Evolutionary conservation across 1,140 invertebrate species (phyloP), one percentile per base, ranked within the genome.

Genomic region (Phocides pigmalion): DNA sequence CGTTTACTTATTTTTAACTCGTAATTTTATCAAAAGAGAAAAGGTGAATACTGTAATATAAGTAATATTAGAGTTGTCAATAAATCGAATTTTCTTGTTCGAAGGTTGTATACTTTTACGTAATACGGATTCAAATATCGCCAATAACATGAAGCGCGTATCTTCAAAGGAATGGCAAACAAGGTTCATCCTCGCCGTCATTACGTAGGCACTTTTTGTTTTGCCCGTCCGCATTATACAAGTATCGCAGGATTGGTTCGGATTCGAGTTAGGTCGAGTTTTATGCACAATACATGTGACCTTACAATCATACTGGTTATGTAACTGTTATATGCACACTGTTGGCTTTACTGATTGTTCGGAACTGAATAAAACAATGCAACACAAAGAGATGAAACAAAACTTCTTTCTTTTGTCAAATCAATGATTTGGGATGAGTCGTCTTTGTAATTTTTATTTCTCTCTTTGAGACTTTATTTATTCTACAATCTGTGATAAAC

Each of bases 241-340:
- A 67, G 65, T 70, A 72, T 77, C 66, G 65, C 59, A 62, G 75
- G 79, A 81, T 80, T 82, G 82, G 80, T 82, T 81, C 66, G 58
- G 71, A 76, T 70, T 71, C 68, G 53, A 71, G 69, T 67, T 66
- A 72, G 71, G 69, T 72, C 73, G 72, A 67, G 71, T 62, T 58
- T 67, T 68, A 81, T 84, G 79, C 79, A 82, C 82, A 78, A 84
- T 79, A 77, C 71, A 84, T 84, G 79, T 76, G 75, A 84, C 80
- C 82, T 81, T 76, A 75, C 65, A 46, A 77, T 66, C 66, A 68
- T 65, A 51, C 37, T 41, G 35, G 22, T 50, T 50, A 25, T 58
- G 3, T 17, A 17, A 32, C 15, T 12, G 54, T 58, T 35, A 16
- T 58, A 44, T 46, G 14, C 41, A 25, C 14, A 35, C 42, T 25